Evolutionary conservation across 2,888 invertebrate genomes (phyloP).

Genomic region (Pharmacophagus antenor): DNA sequence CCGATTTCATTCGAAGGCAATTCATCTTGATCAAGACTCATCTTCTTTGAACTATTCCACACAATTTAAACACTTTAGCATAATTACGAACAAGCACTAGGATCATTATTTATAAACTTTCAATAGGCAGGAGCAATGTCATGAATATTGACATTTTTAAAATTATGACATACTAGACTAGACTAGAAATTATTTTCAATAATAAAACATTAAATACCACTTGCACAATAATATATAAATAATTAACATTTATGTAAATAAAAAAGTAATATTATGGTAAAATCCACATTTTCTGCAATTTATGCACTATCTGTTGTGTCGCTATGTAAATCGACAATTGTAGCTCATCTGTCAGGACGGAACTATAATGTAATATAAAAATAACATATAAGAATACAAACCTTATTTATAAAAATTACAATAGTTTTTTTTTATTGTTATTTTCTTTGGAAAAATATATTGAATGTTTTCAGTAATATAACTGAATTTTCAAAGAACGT

Average conservation of each 20-base stretch:
- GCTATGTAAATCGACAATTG: slow-evolving; percentile 18
- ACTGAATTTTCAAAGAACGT: slow-evolving; percentile 9
- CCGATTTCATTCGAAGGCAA: slow-evolving; percentile 29
- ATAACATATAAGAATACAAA: not conserved
- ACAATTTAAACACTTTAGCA: slow-evolving; percentile 14
- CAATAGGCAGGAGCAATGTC: slow-evolving; percentile 13
- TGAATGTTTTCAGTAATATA: not conserved
- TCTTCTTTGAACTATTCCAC: slow-evolving; percentile 26
- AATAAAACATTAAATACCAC: slow-evolving; percentile 1
- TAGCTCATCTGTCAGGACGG: slow-evolving; percentile 24
- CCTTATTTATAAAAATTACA: slow-evolving; percentile 4
- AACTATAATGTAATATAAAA: not conserved
- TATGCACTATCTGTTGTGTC: slow-evolving; percentile 12
- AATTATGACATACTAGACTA: slow-evolving; percentile 20
- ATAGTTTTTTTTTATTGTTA: not conserved
- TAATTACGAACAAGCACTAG: slow-evolving; percentile 3
- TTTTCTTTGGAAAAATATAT: not conserved
- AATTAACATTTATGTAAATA: not conserved
- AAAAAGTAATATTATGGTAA: not conserved
- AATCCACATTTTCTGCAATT: slow-evolving; percentile 1
- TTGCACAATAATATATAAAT: not conserved
- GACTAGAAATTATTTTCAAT: slow-evolving; percentile 21
- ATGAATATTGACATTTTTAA: slow-evolving; percentile 26
- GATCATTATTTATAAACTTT: slow-evolving; percentile 14
- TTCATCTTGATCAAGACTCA: slow-evolving; percentile 30